Evolutionary conservation across 1,140 invertebrate genomes (phyloP), one percentile per base, ranked within the genome.

Genomic region (Drosophila kanapiae): DNA sequence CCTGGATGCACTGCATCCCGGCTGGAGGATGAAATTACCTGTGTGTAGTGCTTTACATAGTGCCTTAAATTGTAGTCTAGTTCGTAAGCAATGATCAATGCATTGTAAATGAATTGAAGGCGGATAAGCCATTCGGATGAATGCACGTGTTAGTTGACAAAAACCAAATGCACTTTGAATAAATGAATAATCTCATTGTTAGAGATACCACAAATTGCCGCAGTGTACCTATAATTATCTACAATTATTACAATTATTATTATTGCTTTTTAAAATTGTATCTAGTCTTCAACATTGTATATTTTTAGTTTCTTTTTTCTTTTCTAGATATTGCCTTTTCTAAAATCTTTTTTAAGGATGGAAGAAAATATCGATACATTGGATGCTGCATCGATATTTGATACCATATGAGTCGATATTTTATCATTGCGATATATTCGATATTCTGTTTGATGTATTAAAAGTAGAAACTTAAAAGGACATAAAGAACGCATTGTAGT

Each of bases 21-120:
- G 61, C 38, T 33, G 27, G 33, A 43, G 2, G 31, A 65, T 43
- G 69, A 76, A 38, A 65, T 56, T 76, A 54, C 33, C 51, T 65
- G 61, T 76, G 67, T 33, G 40, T 76, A 76, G 75, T 77, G 75
- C 75, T 68, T 77, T 77, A 42, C 42, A 35, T 71, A 72, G 69
- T 71, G 69, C 69, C 75, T 75, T 75, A 75, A 74, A 45, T 60
- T 76, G 10, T 77, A 77, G 42, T 18, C 9, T 77, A 77, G 48
- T 16, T 16, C 13, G 16, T 77, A 77, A 77, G 42, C 40, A 33
- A 37, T 60, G 23, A 69, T 60, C 57, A 75, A 54, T 60, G 48
- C 72, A 67, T 76, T 77, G 54, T 54, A 67, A 54, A 76, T 56
- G 75, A 67, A 60, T 65, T 76, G 62, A 53, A 27, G 11, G 54